Percentiles rank a stretch among this genome's conserved stretches.
phyloP scores from a whole-genome alignment of 1,140 invertebrate genomes.

The Chionoecetes opilio region DNA sequence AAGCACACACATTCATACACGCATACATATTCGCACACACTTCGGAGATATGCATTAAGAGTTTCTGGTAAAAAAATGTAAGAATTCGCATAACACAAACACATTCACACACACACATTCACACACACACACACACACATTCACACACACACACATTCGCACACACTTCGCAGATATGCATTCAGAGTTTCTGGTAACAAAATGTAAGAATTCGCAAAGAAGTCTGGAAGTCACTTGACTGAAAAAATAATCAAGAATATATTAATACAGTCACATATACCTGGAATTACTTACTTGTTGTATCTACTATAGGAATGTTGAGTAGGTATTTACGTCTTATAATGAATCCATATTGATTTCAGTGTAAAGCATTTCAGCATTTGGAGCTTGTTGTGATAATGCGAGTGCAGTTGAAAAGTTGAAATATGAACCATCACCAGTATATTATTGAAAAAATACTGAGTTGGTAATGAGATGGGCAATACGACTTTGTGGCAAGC shows the following conservation, averaged over 20 bases:
- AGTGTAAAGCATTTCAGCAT: too few relatives aligned
- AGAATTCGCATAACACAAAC: background rate
- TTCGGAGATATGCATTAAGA: background rate
- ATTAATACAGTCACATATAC: background rate
- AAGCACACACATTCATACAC: background rate
- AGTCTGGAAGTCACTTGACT: background rate
- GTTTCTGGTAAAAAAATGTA: background rate
- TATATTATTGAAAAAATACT: background rate
- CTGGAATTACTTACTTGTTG: background rate
- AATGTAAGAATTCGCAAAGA: background rate
- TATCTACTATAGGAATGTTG: too few relatives aligned
- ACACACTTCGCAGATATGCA: background rate
- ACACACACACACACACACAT: background rate
- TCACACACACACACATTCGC: background rate
- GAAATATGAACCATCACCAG: too few relatives aligned
- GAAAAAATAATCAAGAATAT: background rate
- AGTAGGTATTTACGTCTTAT: too few relatives aligned
- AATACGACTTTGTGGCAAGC: background rate
- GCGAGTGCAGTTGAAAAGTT: too few relatives aligned
- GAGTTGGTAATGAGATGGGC: background rate
- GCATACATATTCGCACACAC: background rate
- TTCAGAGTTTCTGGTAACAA: background rate
- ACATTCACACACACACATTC: background rate
- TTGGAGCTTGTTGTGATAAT: too few relatives aligned
- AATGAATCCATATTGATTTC: too few relatives aligned